Conservation (phyloP, 2,113 vertebrate species). For the Chunga burmeisteri region DNA sequence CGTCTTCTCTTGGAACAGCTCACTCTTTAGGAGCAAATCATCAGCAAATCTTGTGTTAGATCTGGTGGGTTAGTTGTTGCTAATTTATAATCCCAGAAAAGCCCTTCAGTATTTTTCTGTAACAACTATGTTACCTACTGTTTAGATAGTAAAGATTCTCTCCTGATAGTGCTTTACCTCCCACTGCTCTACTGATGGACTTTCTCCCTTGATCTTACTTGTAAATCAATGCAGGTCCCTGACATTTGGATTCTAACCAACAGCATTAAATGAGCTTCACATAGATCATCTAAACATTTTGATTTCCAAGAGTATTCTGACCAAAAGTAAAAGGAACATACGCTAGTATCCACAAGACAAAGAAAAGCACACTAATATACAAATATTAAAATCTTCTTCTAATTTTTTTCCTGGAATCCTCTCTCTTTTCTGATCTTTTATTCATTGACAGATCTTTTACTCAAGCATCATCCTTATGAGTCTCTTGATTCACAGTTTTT, state of each 20-base stretch:
- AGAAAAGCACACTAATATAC: not conserved
- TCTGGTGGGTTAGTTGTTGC: not conserved
- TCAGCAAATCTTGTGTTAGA: not conserved
- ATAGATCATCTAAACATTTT: not conserved
- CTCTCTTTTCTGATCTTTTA: not conserved
- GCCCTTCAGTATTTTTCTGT: not conserved
- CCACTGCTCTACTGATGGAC: not conserved
- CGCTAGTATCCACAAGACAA: not conserved
- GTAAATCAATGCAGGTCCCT: conserved; percentile 17
- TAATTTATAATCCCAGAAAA: not conserved
- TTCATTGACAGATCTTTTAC: not conserved
- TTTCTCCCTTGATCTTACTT: conserved; percentile 32
- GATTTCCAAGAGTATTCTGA: not conserved
- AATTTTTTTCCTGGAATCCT: not conserved
- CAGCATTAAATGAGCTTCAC: not conserved
- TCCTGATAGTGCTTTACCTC: conserved; percentile 13
- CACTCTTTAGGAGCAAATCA: not conserved
- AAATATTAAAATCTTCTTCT: not conserved
- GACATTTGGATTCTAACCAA: conserved; percentile 15
- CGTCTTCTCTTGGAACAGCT: not conserved
- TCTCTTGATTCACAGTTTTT: not conserved
- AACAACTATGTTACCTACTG: not conserved
- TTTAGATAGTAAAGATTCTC: not conserved
- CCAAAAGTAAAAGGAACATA: not conserved
- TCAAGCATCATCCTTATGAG: not conserved